Base-by-base conservation (phyloP, 1,140 invertebrate genomes). In the Drosophila virilis region DNA sequence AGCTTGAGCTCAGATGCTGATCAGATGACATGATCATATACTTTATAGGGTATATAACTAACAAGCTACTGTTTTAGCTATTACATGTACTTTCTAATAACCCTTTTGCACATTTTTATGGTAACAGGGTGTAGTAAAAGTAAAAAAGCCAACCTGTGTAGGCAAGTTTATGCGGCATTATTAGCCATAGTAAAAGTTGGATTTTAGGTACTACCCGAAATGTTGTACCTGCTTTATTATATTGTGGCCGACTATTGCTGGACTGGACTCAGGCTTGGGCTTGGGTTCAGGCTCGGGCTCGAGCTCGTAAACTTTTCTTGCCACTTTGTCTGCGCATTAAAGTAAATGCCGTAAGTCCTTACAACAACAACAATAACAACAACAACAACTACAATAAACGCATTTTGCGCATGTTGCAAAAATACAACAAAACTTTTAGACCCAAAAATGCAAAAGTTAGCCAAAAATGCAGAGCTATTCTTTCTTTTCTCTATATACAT, bases 121-220 rank as follows among this genome's bases (percentile, higher is more conserved):
- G 0, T 6, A 38, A 15, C 33, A 57, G 58, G 45, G 48, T 68
- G 67, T 54, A 1, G 32, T 10, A 12, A 59, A 45, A 46, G 28
- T 22, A 55, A 43, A 48, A 58, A 8, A 35, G 13, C 52, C 83
- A 88, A 88, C 83, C 84, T 88, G 83, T 75, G 22, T 28, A 28
- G 80, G 69, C 70, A 83, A 89, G 69, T 89, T 88, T 88, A 80
- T 88, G 80, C 74, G 69, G 84, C 77, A 70, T 75, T 88, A 88
- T 88, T 88, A 84, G 84, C 80, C 68, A 69, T 75, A 80, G 85
- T 90, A 89, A 88, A 88, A 88, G 77, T 84, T 89, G 70, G 78
- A 65, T 89, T 88, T 78, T 78, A 84, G 77, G 62, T 76, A 65
- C 55, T 70, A 74, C 64, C 85, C 73, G 33, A 72, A 64, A 61